Conservation (phyloP, 2,113 vertebrate genomes). For the Odocoileus hemionus region DNA sequence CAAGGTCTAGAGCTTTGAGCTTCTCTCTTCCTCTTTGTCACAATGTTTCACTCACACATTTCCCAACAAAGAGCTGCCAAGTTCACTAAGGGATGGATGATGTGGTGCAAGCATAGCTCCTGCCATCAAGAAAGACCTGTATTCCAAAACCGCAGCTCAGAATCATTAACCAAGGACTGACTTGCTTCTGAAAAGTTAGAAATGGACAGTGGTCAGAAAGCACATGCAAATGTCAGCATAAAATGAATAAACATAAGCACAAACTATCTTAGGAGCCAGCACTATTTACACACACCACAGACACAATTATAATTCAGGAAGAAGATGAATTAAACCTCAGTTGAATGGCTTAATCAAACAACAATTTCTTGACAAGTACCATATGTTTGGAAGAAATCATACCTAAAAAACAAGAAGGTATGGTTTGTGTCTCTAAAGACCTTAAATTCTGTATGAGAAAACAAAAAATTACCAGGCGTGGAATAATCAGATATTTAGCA, state of each 20-base stretch:
- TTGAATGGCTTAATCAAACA: neutral
- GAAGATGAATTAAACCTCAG: neutral
- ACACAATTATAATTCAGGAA: neutral
- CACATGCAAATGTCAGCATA: neutral
- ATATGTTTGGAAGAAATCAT: neutral
- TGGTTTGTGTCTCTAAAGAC: neutral
- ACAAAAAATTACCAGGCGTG: neutral
- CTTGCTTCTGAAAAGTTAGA: neutral
- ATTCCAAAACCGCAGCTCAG: neutral
- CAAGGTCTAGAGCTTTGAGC: neutral
- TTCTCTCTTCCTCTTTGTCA: neutral
- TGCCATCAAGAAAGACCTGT: neutral
- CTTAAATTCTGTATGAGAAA: neutral
- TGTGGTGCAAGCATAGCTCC: neutral
- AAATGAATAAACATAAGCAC: neutral
- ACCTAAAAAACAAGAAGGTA: neutral
- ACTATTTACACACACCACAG: neutral
- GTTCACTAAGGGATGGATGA: neutral
- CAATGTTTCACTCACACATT: constrained; percentile 10
- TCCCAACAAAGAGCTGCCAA: constrained; percentile 7
- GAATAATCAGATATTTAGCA: neutral
- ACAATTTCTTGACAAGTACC: neutral
- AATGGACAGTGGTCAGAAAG: neutral
- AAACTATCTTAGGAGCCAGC: neutral
- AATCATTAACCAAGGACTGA: neutral